These are phyloP conservation scores for Pristionchus mayeri DNA, from an alignment of 2,888 invertebrate genomes.

Conservation along the genomic window DNA sequence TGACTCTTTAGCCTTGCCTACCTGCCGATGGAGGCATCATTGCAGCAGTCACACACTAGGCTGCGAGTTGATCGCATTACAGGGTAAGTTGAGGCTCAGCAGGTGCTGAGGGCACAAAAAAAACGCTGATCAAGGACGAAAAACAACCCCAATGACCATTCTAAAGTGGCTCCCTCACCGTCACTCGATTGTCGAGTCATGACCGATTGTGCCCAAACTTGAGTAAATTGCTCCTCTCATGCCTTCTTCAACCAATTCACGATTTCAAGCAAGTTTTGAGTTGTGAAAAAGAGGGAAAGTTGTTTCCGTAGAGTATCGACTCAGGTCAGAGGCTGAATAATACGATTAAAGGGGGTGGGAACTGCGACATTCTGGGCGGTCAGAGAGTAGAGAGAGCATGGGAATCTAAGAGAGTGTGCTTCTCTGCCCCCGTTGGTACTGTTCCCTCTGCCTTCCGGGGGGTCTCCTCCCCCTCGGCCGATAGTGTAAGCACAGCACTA, in stretches of 20 bases:
- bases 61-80: conserved; percentile 4
- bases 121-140: neutral
- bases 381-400: neutral
- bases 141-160: neutral
- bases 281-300: neutral
- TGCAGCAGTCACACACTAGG: too few relatives aligned
- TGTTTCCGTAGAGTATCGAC: neutral
- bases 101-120: neutral
- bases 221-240: too few relatives aligned
- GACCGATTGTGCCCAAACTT: too few relatives aligned
- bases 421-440: neutral
- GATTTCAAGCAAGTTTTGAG: conserved; percentile 4
- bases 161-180: too few relatives aligned
- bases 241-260: neutral
- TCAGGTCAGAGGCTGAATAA: too few relatives aligned
- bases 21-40: too few relatives aligned
- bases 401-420: neutral
- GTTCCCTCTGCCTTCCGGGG: conserved; percentile 29
- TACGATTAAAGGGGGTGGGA: too few relatives aligned
- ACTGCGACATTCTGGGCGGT: too few relatives aligned
- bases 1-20: too few relatives aligned
- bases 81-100: neutral
- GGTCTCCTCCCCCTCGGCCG: neutral
- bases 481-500: conserved; percentile 20
- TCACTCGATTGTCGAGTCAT: too few relatives aligned